A percentile compares a stretch with the other conserved stretches of the same genome.
Conservation (phyloP, 2,888 invertebrate genomes). For the Conchocele bisecta region DNA sequence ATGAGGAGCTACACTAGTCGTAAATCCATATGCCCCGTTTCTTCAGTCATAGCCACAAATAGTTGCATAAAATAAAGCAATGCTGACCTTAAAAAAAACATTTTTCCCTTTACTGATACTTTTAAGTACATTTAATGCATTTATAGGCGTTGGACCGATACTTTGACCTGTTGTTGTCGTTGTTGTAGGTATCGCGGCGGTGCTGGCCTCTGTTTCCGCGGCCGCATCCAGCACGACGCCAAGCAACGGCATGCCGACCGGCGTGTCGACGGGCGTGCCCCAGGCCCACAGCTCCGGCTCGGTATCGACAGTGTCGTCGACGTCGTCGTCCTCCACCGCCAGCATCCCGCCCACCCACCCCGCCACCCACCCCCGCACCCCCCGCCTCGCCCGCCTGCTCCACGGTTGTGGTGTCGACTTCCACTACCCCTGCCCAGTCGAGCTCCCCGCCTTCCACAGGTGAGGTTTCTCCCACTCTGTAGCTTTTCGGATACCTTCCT, state of each 20-base stretch:
- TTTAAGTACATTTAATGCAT: too few relatives aligned
- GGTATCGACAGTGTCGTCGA: slow-evolving; percentile 38
- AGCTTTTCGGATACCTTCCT: too few relatives aligned
- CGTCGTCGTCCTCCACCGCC: slow-evolving; percentile 35
- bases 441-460: slow-evolving; percentile 67
- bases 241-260: neutral
- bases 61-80: too few relatives aligned
- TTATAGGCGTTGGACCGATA: too few relatives aligned
- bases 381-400: slow-evolving; percentile 49
- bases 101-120: too few relatives aligned
- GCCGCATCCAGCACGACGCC: slow-evolving; percentile 36
- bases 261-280: slow-evolving; percentile 16
- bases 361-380: slow-evolving; percentile 58
- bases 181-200: slow-evolving; percentile 24
- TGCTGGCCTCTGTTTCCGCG: slow-evolving; percentile 25
- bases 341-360: slow-evolving; percentile 56
- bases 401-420: slow-evolving; percentile 51
- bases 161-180: too few relatives aligned
- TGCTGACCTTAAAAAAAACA: too few relatives aligned
- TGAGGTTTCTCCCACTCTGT: too few relatives aligned
- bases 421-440: slow-evolving; percentile 21
- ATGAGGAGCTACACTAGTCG: too few relatives aligned
- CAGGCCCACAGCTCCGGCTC: slow-evolving; percentile 46
- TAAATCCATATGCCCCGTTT: too few relatives aligned
- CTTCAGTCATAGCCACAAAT: too few relatives aligned